Evolutionary conservation across 1,140 invertebrate species (phyloP).

Genomic region (Harlomillsia oculata): DNA sequence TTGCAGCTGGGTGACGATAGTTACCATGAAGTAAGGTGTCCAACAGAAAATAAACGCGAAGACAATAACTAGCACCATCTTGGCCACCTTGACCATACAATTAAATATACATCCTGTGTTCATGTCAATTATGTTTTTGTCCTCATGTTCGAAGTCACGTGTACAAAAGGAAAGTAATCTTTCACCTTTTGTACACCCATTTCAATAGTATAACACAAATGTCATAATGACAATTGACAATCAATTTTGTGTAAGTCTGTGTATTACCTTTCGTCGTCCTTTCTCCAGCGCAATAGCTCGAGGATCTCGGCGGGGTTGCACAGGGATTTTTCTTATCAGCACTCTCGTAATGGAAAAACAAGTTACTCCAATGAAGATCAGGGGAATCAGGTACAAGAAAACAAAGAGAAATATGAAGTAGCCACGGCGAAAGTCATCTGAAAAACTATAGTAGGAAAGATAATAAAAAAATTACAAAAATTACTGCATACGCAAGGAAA

Average conservation of each 20-base stretch:
- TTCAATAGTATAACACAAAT: no score
- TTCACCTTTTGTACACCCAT: no score
- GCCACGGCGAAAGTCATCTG: slow-evolving; percentile 38
- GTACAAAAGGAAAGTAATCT: no score
- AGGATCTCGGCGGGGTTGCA: slow-evolving; percentile 36
- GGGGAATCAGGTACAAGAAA: slow-evolving; percentile 42
- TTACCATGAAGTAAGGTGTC: slow-evolving; percentile 45
- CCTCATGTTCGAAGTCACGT: no score
- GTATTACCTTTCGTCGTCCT: slow-evolving; percentile 38
- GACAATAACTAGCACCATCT: slow-evolving; percentile 34
- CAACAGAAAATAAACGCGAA: slow-evolving; percentile 37
- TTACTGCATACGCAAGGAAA: neutral
- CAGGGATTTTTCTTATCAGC: slow-evolving; percentile 38
- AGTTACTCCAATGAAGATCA: slow-evolving; percentile 42
- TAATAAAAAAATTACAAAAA: slow-evolving; percentile 2
- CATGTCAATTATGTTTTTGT: no score
- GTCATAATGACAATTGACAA: neutral
- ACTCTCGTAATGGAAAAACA: slow-evolving; percentile 42
- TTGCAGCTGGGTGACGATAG: slow-evolving; percentile 42
- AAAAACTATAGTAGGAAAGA: slow-evolving; percentile 26
- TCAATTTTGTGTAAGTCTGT: neutral
- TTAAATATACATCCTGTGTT: neutral
- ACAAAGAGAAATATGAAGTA: slow-evolving; percentile 45
- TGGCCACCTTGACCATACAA: slow-evolving; percentile 27
- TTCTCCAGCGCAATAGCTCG: slow-evolving; percentile 36